These are phyloP conservation scores for Daphoenositta chrysoptera DNA, from an alignment of 2,113 vertebrate species.

Conservation along the genomic window DNA sequence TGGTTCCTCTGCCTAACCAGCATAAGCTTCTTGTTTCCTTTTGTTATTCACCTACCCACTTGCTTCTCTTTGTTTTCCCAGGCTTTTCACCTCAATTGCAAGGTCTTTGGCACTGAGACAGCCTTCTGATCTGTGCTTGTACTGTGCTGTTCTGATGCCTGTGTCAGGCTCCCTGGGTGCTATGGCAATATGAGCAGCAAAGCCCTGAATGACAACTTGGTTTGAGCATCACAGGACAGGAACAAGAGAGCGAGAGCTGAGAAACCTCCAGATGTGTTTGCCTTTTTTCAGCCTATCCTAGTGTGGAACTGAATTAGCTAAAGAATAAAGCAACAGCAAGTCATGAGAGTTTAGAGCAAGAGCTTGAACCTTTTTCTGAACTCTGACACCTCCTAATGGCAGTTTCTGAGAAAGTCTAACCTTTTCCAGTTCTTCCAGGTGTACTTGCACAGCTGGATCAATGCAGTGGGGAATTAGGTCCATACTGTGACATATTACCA, in stretches of 20 bases:
- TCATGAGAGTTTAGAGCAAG: background rate
- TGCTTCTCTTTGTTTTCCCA: background rate
- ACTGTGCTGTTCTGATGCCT: background rate
- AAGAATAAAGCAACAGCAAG: background rate
- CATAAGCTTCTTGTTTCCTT: background rate
- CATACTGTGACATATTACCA: background rate
- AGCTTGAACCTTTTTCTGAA: background rate
- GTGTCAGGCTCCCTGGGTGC: background rate
- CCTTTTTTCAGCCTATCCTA: background rate
- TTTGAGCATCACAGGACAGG: background rate
- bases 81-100: background rate
- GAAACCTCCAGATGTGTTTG: background rate
- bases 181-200: background rate
- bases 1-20: background rate
- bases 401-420: background rate
- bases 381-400: background rate
- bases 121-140: background rate
- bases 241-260: background rate
- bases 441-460: background rate
- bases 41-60: background rate
- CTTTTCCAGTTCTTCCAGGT: background rate
- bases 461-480: background rate
- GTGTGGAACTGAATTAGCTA: background rate
- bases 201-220: background rate
- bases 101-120: background rate